phyloP scores from a whole-genome alignment of 2,113 vertebrate species.

The Rhizomys pruinosus region DNA sequence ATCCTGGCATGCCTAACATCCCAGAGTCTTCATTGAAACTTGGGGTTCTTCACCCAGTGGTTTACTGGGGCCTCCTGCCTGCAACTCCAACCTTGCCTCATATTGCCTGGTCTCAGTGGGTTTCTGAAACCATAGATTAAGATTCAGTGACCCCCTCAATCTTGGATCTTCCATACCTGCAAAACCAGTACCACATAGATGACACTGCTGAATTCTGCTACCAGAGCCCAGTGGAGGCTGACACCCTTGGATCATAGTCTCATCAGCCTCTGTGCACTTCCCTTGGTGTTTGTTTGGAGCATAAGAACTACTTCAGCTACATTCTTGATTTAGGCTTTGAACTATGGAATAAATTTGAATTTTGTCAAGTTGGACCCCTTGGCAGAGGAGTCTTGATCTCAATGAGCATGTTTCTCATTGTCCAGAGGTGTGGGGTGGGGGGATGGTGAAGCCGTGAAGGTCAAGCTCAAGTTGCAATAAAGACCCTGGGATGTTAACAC shows the following conservation, averaged over 20 bases:
- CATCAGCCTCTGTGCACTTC: background rate
- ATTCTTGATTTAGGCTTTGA: background rate
- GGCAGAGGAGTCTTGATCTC: background rate
- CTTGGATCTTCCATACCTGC: background rate
- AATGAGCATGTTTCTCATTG: background rate
- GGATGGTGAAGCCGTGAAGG: no score
- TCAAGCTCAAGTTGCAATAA: no score
- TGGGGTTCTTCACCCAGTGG: no score
- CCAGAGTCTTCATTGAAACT: no score
- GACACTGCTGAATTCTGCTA: background rate
- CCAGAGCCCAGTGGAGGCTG: background rate
- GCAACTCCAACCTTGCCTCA: background rate
- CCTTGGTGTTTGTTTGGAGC: background rate
- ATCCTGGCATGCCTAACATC: no score
- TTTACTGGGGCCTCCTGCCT: background rate
- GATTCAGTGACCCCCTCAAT: background rate
- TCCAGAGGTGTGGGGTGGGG: no score
- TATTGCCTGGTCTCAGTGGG: background rate
- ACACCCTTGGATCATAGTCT: background rate
- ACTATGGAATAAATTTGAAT: background rate
- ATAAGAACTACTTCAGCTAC: background rate
- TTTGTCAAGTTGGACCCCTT: background rate
- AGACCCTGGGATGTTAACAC: no score
- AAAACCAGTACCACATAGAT: background rate
- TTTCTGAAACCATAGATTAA: background rate